Conservation (phyloP, 1,140 invertebrate species). For the Tetramorium parvispinum region DNA sequence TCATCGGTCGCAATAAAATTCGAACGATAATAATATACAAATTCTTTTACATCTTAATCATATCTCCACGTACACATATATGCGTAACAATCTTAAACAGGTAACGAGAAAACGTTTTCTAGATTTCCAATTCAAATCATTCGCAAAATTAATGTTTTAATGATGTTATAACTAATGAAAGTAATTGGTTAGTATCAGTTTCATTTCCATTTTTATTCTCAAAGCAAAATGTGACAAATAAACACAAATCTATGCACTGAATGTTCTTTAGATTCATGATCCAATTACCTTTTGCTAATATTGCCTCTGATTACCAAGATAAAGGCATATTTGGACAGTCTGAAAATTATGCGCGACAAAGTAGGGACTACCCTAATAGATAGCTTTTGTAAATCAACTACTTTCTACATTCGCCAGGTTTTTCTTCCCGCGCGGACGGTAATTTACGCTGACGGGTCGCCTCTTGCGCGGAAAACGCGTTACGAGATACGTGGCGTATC, state of each 20-base stretch:
- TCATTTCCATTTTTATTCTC: not conserved
- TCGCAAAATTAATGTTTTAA: not conserved
- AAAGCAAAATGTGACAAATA: not conserved
- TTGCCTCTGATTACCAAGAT: not conserved
- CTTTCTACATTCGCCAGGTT: not conserved
- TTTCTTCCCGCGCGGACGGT: not conserved
- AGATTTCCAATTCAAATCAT: not conserved
- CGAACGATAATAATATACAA: not conserved
- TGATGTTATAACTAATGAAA: not conserved
- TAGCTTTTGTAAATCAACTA: not conserved
- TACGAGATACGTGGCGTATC: conserved; percentile 50
- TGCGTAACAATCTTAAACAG: not conserved
- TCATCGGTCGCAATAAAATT: not conserved
- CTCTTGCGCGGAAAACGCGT: conserved; percentile 39
- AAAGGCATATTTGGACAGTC: not conserved
- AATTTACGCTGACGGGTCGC: conserved; percentile 20
- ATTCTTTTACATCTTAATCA: not conserved
- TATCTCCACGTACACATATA: not conserved
- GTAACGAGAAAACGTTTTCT: not conserved
- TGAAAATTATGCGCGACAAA: not conserved
- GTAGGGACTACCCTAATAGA: not conserved
- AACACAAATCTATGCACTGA: not conserved
- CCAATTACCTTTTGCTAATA: not conserved
- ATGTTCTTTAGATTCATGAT: not conserved
- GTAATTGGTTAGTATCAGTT: not conserved